Base-by-base conservation (phyloP, 2,888 invertebrate species). In the Merodon equestris region DNA sequence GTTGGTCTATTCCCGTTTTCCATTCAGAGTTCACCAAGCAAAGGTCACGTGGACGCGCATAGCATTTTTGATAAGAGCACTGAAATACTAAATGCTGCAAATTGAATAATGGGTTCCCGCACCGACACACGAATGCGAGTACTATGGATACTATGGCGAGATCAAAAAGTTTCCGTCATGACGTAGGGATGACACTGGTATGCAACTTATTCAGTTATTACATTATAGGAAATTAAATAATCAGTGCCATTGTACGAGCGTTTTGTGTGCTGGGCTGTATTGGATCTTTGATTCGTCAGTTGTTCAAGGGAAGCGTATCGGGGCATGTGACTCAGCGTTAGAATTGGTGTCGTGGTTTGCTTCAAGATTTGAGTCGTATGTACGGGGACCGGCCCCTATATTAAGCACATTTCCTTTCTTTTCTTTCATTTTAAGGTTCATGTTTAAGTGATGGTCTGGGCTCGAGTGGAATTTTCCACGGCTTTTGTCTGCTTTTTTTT, bases 111-210 rank as follows among this genome's bases (percentile, higher is more conserved):
- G 73, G 53, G 57, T 19, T 56, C 27, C 63, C 47, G 63, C 51
- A 67, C 27, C 57, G 27, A 27, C 27, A 7, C 7, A 7, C 27
- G 27, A 27, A 4, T 27, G 27, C 27, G 2, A 27, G 7, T 27
- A 27, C 27, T 4, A 4, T 27, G 2, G 2, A 7, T 27, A 27
- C 27, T 27, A 27, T 56, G 61, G 72, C 61, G 77, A 63, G 73
- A 51, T 63, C 73, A 73, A 63, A 77, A 77, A 77, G 48, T 73
- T 77, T 77, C 77, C 77, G 77, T 54, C 67, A 63, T 77, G 77
- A 77, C 77, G 77, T 77, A 68, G 73, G 54, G 48, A 53, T 63
- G 73, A 57, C 73, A 67, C 67, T 72, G 67, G 73, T 48, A 73
- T 77, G 77, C 73, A 77, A 45, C 56, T 72, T 51, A 9, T 64